These are phyloP conservation scores for Ctenodactylus gundi DNA, from an alignment of 2,113 vertebrate genomes.

Conservation along the genomic window DNA sequence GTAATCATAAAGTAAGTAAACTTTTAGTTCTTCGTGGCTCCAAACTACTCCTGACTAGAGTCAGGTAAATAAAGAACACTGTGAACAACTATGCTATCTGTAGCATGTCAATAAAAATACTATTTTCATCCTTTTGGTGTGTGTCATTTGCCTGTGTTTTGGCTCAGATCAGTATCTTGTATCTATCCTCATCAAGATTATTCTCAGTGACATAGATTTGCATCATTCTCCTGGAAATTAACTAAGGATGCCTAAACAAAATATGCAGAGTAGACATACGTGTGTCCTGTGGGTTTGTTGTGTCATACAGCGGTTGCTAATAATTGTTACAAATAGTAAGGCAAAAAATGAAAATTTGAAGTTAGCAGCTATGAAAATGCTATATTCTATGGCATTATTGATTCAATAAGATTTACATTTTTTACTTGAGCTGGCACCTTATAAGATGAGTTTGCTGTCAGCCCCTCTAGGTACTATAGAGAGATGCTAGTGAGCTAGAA, in stretches of 20 bases:
- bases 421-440: background rate
- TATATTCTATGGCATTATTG: background rate
- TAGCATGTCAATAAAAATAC: background rate
- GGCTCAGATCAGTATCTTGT: background rate
- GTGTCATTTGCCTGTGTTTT: background rate
- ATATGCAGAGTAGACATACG: background rate
- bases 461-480: background rate
- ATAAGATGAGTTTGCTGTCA: background rate
- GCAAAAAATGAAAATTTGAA: background rate
- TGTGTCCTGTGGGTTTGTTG: background rate
- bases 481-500: background rate
- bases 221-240: constrained; percentile 8
- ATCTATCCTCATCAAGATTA: background rate
- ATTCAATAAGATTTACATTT: background rate
- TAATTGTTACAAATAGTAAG: background rate
- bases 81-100: background rate
- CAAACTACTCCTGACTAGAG: background rate
- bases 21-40: background rate
- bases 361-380: background rate
- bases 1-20: background rate
- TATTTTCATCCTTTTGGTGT: background rate
- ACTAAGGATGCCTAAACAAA: background rate
- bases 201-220: constrained; percentile 6
- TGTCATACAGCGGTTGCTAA: background rate
- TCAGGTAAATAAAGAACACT: constrained; percentile 6